Evolutionary conservation across 2,113 vertebrate species (phyloP).

Genomic region (Triplophysa rosa): DNA sequence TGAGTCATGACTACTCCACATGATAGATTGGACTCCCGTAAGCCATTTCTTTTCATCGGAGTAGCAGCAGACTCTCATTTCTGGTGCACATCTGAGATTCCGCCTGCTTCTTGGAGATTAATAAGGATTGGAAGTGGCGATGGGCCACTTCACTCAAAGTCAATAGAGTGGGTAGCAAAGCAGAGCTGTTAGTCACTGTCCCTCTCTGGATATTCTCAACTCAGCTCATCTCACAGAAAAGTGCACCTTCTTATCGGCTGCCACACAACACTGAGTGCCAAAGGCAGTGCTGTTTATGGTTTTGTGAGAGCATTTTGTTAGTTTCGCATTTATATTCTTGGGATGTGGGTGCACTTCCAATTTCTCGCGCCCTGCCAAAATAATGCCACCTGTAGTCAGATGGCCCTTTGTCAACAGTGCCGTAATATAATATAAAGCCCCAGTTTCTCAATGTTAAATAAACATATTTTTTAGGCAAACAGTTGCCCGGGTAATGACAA

Average conservation of each 20-base stretch:
- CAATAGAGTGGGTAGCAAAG: conserved; percentile 11
- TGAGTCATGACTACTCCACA: not conserved
- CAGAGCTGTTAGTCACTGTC: conserved; percentile 26
- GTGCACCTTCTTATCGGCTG: conserved; percentile 33
- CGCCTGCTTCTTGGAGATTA: conserved; percentile 43
- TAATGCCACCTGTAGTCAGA: conserved; percentile 29
- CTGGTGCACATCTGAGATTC: not conserved
- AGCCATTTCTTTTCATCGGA: conserved; percentile 17
- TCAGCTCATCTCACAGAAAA: conserved; percentile 33
- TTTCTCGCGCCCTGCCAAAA: conserved; percentile 14
- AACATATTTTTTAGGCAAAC: not conserved
- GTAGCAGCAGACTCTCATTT: conserved; percentile 25
- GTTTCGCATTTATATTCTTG: conserved; percentile 5
- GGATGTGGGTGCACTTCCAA: not conserved
- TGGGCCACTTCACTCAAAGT: conserved; percentile 25
- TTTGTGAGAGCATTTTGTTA: conserved; percentile 19
- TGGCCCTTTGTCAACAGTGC: not conserved
- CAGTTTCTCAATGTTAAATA: not conserved
- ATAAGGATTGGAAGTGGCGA: conserved; percentile 35
- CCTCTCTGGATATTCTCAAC: conserved; percentile 25
- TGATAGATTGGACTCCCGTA: conserved; percentile 7
- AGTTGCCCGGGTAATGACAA: conserved; percentile 6
- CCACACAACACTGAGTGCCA: conserved; percentile 40
- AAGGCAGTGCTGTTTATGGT: conserved; percentile 24
- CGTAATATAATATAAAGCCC: not conserved